Conservation (phyloP, 2,113 vertebrate species). For the Hydrolagus affinis region DNA sequence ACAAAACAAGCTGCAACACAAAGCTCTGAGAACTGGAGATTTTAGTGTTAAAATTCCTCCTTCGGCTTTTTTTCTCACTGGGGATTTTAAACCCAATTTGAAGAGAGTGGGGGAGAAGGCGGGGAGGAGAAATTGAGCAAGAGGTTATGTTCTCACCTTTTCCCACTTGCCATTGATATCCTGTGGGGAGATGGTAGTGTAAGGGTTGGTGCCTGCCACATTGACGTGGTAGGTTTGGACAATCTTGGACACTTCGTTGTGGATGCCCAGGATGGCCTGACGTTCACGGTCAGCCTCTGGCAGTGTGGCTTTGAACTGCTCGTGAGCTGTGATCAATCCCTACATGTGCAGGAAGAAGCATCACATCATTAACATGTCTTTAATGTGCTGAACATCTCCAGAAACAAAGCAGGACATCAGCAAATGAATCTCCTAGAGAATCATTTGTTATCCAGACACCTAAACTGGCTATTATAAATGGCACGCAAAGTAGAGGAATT, state of each 20-base stretch:
- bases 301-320: slow-evolving; percentile 96
- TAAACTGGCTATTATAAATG: background rate
- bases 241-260: slow-evolving; percentile 93
- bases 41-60: too few relatives aligned
- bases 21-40: too few relatives aligned
- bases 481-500: too few relatives aligned
- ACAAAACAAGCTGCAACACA: too few relatives aligned
- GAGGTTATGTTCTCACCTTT: slow-evolving; percentile 55
- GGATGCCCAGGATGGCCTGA: slow-evolving; percentile 89
- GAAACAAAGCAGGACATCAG: too few relatives aligned
- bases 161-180: slow-evolving; percentile 97
- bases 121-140: background rate
- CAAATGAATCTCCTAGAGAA: background rate
- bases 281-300: slow-evolving; percentile 93
- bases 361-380: background rate
- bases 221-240: slow-evolving; percentile 96
- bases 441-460: background rate
- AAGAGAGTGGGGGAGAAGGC: background rate
- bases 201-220: slow-evolving; percentile 88
- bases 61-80: background rate
- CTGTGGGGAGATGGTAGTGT: slow-evolving; percentile 86
- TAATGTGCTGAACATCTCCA: background rate
- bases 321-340: slow-evolving; percentile 90
- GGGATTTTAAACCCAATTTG: background rate
- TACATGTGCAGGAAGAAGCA: slow-evolving; percentile 42